Base-by-base conservation (phyloP, 1,140 invertebrate genomes). In the Teleogryllus occipitalis region DNA sequence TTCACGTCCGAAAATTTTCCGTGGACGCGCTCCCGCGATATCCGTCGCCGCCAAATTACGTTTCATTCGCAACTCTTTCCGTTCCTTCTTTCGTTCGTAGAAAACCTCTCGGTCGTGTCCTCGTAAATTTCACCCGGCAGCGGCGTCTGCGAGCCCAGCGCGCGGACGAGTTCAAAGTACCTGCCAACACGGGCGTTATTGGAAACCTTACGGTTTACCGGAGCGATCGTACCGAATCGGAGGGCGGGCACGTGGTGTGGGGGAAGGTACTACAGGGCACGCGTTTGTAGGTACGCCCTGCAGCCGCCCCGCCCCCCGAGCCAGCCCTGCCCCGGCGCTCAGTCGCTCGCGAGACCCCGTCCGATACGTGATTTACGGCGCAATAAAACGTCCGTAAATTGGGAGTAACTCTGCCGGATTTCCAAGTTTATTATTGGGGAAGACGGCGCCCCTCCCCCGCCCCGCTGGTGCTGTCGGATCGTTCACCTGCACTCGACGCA, bases 131-230 rank as follows among this genome's bases (percentile, higher is more conserved):
- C 54, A 14, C 54, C 54, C 10, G 54, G 18, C 10, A 3, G 10
- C 54, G 54, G 10, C 54, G 54, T 18, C 54, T 65, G 54, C 27
- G 27, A 39, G 27, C 27, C 27, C 27, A 39, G 27, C 27, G 27
- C 27, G 27, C 27, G 27, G 27, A 39, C 27, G 27, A 7, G 54
- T 65, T 65, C 54, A 65, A 65, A 65, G 54, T 65, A 65, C 54
- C 54, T 65, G 54, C 54, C 54, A 65, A 65, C 54, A 65, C 54
- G 54, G 54, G 54, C 54, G 54, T 65, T 65, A 65, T 65, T 65
- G 54, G 54, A 65, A 65, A 65, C 54, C 54, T 65, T 65, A 65
- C 54, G 54, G 54, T 65, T 65, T 65, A 65, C 54, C 54, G 2
- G 54, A 65, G 54, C 54, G 54, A 65, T 65, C 54, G 54, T 65